These are phyloP conservation scores for Andrena praecox DNA, from an alignment of 2,888 invertebrate genomes.

Conservation along the genomic window DNA sequence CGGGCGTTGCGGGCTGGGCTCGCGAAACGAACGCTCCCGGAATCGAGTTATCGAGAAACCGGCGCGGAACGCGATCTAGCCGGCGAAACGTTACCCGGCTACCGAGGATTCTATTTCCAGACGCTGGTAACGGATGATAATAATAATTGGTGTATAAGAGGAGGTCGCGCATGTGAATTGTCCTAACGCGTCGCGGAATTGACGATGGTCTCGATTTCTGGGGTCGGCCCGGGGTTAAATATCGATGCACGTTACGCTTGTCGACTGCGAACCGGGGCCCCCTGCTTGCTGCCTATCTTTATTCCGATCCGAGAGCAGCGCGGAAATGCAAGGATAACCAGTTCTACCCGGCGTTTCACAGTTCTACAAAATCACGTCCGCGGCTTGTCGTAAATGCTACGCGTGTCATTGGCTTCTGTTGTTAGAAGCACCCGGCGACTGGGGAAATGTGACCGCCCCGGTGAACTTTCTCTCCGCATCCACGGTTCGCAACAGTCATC, in stretches of 20 bases:
- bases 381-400: neutral
- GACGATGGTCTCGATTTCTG: constrained; percentile 56
- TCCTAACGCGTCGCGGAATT: constrained; percentile 37
- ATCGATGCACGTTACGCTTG: constrained; percentile 57
- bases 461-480: neutral
- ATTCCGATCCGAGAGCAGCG: constrained; percentile 58
- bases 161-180: constrained; percentile 29
- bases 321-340: constrained; percentile 64
- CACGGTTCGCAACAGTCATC: neutral
- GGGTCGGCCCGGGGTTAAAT: constrained; percentile 67
- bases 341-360: constrained; percentile 61
- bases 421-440: neutral
- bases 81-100: neutral
- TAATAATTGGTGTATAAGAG: neutral
- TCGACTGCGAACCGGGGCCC: constrained; percentile 55
- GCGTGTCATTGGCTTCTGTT: neutral
- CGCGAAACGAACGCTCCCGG: neutral
- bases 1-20: no score
- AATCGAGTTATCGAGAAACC: neutral
- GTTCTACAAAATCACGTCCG: constrained; percentile 15
- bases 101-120: neutral
- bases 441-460: neutral
- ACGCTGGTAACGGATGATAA: neutral
- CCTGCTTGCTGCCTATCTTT: constrained; percentile 65
- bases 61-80: neutral